Conservation (phyloP, 2,113 vertebrate genomes). For the Hepsetus odoe region DNA sequence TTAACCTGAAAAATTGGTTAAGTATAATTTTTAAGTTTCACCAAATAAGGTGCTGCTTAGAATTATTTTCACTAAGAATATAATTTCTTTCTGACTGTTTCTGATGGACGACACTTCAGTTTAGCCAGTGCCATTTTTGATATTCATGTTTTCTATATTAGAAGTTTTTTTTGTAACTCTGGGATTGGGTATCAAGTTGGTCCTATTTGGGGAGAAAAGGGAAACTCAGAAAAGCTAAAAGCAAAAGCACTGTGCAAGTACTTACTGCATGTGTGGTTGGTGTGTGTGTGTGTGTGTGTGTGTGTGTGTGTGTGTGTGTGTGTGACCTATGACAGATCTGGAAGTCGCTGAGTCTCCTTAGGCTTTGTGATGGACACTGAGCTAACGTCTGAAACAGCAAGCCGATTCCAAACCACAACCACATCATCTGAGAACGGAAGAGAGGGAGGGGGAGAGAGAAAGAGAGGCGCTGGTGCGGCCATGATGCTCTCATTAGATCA, state of each 20-base stretch:
- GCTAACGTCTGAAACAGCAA: conserved; percentile 26
- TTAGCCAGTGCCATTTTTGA: too few species aligned
- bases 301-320: neutral
- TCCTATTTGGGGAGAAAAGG: too few species aligned
- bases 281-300: neutral
- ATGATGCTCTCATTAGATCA: conserved; percentile 40
- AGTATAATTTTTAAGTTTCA: too few species aligned
- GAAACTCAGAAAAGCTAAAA: neutral
- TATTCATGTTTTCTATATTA: too few species aligned
- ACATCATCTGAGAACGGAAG: conserved; percentile 60
- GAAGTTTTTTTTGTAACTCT: too few species aligned
- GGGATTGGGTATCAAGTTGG: too few species aligned
- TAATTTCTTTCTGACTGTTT: too few species aligned
- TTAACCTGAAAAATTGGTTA: too few species aligned
- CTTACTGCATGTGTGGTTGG: neutral
- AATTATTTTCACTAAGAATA: too few species aligned
- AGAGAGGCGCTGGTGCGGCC: conserved; percentile 26
- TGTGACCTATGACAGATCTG: conserved; percentile 25
- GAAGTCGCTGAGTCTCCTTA: conserved; percentile 32
- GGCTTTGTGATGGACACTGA: conserved; percentile 30
- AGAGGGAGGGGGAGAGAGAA: conserved; percentile 32
- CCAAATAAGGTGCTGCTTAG: too few species aligned
- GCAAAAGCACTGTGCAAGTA: neutral
- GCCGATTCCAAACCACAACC: conserved; percentile 51
- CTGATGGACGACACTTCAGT: too few species aligned